Base-by-base conservation (phyloP, 2,888 invertebrate species). In the Dolichopus griseipennis region DNA sequence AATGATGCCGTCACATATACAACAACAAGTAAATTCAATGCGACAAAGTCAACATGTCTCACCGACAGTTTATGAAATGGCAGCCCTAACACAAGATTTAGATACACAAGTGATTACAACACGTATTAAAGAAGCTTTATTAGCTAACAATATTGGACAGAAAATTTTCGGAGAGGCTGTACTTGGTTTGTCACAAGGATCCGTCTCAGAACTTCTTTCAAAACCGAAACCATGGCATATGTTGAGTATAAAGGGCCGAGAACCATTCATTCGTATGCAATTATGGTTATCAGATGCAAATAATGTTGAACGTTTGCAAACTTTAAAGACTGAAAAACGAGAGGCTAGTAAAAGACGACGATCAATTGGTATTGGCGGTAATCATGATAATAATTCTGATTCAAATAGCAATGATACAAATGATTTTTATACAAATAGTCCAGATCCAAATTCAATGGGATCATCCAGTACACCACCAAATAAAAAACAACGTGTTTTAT, bases 181-280 rank as follows among this genome's bases (percentile, higher is more conserved):
- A 5, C 85, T 99, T 18, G 97, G 97, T 0, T 84, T 98, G 37
- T 96, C 96, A 0, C 97, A 98, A 82, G 97, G 95, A 15, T 95
- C 97, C 2, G 97, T 97, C 15, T 97, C 96, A 76, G 99, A 99
- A 81, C 84, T 99, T 71, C 85, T 99, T 9, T 96, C 97, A 70
- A 97, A 97, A 80, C 98, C 98, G 6, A 98, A 98, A 77, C 97
- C 97, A 0, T 98, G 98, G 97, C 96, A 96, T 79, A 96, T 97
- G 96, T 86, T 98, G 68, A 97, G 96, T 78, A 95, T 97, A 79
- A 97, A 97, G 80, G 98, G 98, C 0, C 86, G 97, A 41, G 98
- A 98, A 78, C 95, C 96, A 0, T 96, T 96, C 82, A 95, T 96
- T 73, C 85, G 95, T 67, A 96, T 96, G 96, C 97, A 97, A 78